phyloP scores from a whole-genome alignment of 2,113 vertebrate genomes.

The Dicerorhinus sumatrensis region DNA sequence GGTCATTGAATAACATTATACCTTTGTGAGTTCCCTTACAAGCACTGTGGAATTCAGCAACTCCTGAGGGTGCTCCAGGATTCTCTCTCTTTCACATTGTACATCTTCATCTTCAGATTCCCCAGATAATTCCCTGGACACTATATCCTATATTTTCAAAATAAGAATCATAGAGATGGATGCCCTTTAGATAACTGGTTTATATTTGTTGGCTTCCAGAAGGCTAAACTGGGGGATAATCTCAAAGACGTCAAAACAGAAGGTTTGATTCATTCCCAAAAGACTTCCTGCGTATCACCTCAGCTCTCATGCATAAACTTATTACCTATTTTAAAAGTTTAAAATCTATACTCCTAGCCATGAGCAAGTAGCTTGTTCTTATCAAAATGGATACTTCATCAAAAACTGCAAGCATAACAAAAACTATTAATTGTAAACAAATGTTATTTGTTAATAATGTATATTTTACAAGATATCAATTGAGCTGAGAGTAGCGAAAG shows the following conservation, averaged over 20 bases:
- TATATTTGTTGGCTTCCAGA: not conserved
- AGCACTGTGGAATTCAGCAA: not conserved
- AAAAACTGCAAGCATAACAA: not conserved
- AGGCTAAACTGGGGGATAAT: not conserved
- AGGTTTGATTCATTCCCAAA: not conserved
- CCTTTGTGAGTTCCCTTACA: conserved; percentile 64
- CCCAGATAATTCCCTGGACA: conserved; percentile 1
- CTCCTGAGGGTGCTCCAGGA: not conserved
- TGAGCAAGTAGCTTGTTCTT: not conserved
- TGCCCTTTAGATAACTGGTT: not conserved
- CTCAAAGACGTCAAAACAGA: not conserved
- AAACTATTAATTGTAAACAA: not conserved
- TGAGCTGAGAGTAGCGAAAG: not conserved
- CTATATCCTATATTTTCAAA: conserved; percentile 35
- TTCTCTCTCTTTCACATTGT: conserved; percentile 35
- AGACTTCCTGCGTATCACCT: not conserved
- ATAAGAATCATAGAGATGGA: not conserved
- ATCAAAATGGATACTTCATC: not conserved
- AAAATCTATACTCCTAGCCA: not conserved
- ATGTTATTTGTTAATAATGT: not conserved
- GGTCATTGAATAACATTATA: not conserved
- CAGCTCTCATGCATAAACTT: not conserved
- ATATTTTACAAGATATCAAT: not conserved
- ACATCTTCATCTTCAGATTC: conserved; percentile 63
- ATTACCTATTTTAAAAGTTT: not conserved